A percentile compares a stretch with the other conserved stretches of the same genome.
These are phyloP conservation scores for Hydrochoerus hydrochaeris DNA, from an alignment of 2,113 vertebrate species.

Conservation along the genomic window DNA sequence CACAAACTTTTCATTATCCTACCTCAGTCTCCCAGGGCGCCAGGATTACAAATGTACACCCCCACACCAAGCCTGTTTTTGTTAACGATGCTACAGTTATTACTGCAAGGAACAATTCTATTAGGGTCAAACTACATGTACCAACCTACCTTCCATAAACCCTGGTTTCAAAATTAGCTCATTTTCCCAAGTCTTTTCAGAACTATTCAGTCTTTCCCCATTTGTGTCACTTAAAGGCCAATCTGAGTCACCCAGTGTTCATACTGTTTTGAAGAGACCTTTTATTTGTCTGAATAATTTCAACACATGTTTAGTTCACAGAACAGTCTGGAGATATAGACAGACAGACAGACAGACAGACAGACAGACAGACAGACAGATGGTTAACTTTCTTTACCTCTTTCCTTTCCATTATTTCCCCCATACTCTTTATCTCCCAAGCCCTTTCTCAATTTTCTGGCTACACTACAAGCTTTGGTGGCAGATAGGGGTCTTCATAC, in stretches of 20 bases:
- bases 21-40: neutral
- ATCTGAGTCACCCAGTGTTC: neutral
- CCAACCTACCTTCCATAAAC: neutral
- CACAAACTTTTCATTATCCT: neutral
- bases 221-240: neutral
- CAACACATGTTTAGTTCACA: neutral
- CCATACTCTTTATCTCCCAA: neutral
- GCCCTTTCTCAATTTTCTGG: neutral
- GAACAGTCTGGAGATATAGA: neutral
- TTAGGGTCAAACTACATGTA: neutral
- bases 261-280: neutral
- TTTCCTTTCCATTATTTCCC: neutral
- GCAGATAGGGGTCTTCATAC: neutral
- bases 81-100: neutral
- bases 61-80: neutral
- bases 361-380: too few species aligned
- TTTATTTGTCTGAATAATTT: neutral
- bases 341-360: too few species aligned
- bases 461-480: neutral
- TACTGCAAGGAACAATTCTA: neutral
- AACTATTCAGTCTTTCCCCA: neutral
- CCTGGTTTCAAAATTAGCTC: constrained; percentile 7
- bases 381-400: neutral
- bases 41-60: neutral
- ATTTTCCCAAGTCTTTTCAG: neutral